Base-by-base conservation (phyloP, 2,888 invertebrate genomes). In the Polydrusus pterygomalis region DNA sequence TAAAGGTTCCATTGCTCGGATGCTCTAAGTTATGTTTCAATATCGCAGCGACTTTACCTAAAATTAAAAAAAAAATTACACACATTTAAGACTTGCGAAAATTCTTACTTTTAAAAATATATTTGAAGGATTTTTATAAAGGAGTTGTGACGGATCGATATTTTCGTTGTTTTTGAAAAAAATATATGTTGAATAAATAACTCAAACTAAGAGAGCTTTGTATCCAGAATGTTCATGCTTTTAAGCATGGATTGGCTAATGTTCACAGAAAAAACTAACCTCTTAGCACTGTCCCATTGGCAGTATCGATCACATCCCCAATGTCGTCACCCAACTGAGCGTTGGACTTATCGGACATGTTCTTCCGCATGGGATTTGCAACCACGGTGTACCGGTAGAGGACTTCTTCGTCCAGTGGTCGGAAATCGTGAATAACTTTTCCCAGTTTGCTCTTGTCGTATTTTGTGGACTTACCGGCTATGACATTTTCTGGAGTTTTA, bases 281-380 rank as follows among this genome's bases (percentile, higher is more conserved):
- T 68, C 78, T 83, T 15, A 80, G 79, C 47, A 86, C 81, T 74
- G 83, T 84, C 30, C 83, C 83, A 34, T 87, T 80, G 18, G 79
- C 80, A 18, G 84, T 81, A 82, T 88, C 88, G 17, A 88, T 60
- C 2, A 83, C 85, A 80, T 87, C 87, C 10, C 84, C 83, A 18
- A 88, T 81, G 45, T 83, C 80, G 81, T 88, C 89, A 6, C 88
- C 88, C 82, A 87, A 83, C 38, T 84, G 82, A 77, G 88, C 87
- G 74, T 85, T 87, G 1, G 86, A 87, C 34, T 80, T 83, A 77
- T 89, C 89, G 6, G 88, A 85, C 69, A 87, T 75, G 79, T 87
- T 86, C 17, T 83, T 69, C 11, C 58, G 11, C 17, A 75, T n/a
- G 9, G 68, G 67, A 47, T 68, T 75, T 18, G 71, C 68, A 2